A percentile compares a stretch with the other conserved stretches of the same genome.
Conservation (phyloP, 2,113 vertebrate species). For the Petroica traversi region DNA sequence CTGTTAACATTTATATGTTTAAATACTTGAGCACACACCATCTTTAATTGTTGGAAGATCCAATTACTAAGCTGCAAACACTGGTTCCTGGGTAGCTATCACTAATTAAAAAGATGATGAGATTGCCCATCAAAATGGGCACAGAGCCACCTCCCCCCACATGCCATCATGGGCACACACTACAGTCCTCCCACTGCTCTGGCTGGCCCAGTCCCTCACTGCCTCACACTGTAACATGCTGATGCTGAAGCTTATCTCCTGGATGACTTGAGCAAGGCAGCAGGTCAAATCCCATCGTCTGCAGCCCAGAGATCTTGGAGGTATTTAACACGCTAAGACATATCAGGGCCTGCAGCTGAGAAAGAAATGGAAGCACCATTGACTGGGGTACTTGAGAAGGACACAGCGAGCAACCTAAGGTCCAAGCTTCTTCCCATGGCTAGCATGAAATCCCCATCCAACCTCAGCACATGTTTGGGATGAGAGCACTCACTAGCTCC, state of each 20-base stretch:
- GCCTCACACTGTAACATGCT: accelerated
- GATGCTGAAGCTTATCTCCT: background rate
- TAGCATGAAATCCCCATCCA: background rate
- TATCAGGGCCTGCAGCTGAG: background rate
- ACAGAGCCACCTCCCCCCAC: background rate
- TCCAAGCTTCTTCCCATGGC: background rate
- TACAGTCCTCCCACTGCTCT: background rate
- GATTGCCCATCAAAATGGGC: background rate
- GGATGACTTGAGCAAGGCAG: background rate
- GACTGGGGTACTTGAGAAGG: background rate
- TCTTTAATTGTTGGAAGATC: background rate
- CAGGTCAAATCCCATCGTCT: accelerated
- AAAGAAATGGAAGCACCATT: background rate
- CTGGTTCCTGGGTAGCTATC: background rate
- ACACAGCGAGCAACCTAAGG: background rate
- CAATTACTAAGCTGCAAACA: background rate
- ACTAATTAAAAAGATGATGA: background rate
- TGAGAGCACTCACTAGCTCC: background rate
- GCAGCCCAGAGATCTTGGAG: background rate
- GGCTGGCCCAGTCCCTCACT: background rate
- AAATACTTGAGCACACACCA: background rate
- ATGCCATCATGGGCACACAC: accelerated
- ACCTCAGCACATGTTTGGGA: background rate
- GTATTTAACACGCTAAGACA: background rate
- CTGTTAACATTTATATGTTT: background rate